Conservation (phyloP, 2,797 vertebrate species). For the Hyperoplus immaculatus region DNA sequence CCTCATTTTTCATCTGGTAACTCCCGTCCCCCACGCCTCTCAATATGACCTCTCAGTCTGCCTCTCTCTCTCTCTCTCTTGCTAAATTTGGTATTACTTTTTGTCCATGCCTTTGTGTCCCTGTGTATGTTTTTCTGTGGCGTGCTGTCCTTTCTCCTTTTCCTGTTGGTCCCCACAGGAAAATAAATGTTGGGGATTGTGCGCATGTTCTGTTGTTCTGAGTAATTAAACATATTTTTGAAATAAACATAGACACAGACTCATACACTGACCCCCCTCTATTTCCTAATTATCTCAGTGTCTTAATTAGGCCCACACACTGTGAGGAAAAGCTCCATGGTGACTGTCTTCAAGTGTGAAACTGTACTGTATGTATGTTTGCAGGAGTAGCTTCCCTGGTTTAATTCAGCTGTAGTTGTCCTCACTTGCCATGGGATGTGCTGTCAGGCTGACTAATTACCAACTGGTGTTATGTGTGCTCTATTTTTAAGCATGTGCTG, state of each 20-base stretch:
- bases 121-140: conserved; percentile 41
- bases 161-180: conserved; percentile 30
- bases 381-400: conserved; percentile 67
- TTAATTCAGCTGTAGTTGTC: conserved; percentile 75
- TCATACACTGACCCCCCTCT: conserved; percentile 8
- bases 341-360: conserved; percentile 62
- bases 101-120: conserved; percentile 39
- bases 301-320: conserved; percentile 83
- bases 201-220: conserved; percentile 50
- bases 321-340: conserved; percentile 67
- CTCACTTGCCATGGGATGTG: conserved; percentile 77
- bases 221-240: conserved; percentile 74
- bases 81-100: conserved; percentile 68
- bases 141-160: conserved; percentile 57
- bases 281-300: conserved; percentile 77
- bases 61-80: conserved; percentile 40
- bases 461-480: conserved; percentile 40
- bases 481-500: conserved; percentile 13
- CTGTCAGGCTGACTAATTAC: conserved; percentile 82
- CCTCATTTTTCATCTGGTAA: conserved; percentile 80
- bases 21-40: not conserved
- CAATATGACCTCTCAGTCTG: conserved; percentile 47
- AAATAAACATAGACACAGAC: conserved; percentile 66
- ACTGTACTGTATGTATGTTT: conserved; percentile 68
- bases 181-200: conserved; percentile 42